Base-by-base conservation (phyloP, 2,113 vertebrate genomes). In the Hyperopisus bebe region DNA sequence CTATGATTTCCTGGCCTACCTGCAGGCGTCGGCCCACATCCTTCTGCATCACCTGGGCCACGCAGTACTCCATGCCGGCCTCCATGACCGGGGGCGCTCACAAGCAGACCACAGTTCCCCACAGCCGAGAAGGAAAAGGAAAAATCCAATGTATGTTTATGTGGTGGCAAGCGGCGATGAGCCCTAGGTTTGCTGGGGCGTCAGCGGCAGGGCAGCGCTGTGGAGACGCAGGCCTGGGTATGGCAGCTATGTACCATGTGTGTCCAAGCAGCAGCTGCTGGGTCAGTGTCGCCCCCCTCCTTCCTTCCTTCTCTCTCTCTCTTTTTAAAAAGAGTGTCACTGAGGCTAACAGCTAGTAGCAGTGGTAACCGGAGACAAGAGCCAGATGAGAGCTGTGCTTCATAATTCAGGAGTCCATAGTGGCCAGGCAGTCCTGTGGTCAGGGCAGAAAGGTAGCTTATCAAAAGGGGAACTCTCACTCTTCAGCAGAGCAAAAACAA, bases 171-270 rank as follows among this genome's bases (percentile, higher is more conserved):
- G 70, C 93, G 85, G 94, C 95, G 95, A 93, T 83, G 94, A 93
- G 92, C 95, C 87, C 94, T 94, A 94, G 94, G 95, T 96, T 95
- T 55, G 94, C 94, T 47, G 82, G 82, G 82, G 19, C 94, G 95
- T 96, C 96, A 96, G 95, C 93, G 95, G 95, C 94, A 94, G 95
- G 93, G 95, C 93, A 42, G 95, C 95, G 95, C 95, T 95, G 96
- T 95, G 91, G 92, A 95, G 97, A 97, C 94, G 95, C 94, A 96
- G 96, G 97, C 95, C 94, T 93, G 96, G 95, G 98, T 98, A 98
- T 97, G 97, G 95, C 95, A 98, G 96, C 97, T 97, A 99, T 99
- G 97, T 96, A 99, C 96, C 98, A 99, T 99, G 98, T 98, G 98
- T 97, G 97, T 97, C 95, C 95, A 95, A 94, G 94, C 95, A 96